These are phyloP conservation scores for Syritta pipiens DNA, from an alignment of 2,888 invertebrate genomes.

Conservation along the genomic window DNA sequence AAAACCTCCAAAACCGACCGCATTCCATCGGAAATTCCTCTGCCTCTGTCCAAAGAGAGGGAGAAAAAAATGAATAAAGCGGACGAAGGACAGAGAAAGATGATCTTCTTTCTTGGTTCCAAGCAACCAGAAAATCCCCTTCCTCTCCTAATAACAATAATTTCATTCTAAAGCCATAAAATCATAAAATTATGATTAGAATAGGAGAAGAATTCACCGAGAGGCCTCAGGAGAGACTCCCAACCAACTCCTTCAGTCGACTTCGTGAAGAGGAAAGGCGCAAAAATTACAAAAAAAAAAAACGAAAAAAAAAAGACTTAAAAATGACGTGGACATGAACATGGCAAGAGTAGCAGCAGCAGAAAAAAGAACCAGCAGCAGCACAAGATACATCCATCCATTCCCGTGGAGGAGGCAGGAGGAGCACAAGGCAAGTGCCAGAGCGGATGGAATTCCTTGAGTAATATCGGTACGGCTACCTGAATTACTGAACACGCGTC, in stretches of 20 bases:
- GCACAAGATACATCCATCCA: conserved; percentile 54
- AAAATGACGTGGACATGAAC: conserved; percentile 61
- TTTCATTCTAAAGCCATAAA: conserved; percentile 53
- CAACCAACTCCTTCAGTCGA: no score
- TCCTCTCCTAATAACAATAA: conserved; percentile 31
- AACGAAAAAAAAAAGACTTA: conserved; percentile 21
- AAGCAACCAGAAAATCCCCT: neutral
- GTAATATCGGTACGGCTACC: conserved; percentile 74
- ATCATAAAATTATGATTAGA: conserved; percentile 61
- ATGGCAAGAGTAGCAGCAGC: conserved; percentile 48
- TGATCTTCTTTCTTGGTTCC: conserved; percentile 42
- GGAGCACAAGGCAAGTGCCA: neutral
- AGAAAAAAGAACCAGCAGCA: neutral
- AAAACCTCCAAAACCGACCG: conserved; percentile 52
- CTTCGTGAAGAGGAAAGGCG: neutral
- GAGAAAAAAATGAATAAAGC: conserved; percentile 20
- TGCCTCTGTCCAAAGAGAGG: conserved; percentile 8
- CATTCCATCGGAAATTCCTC: conserved; percentile 65
- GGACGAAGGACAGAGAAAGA: conserved; percentile 15
- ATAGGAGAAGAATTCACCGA: conserved; percentile 21
- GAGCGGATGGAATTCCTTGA: conserved; percentile 70
- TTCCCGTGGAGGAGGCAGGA: conserved; percentile 22
- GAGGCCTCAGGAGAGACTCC: conserved; percentile 37
- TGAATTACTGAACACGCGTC: conserved; percentile 76
- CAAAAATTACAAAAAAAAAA: conserved; percentile 24